Evolutionary conservation across 2,797 vertebrate genomes (phyloP), one percentile per base, ranked within the genome.

Genomic region (Pangasius larnaudii): DNA sequence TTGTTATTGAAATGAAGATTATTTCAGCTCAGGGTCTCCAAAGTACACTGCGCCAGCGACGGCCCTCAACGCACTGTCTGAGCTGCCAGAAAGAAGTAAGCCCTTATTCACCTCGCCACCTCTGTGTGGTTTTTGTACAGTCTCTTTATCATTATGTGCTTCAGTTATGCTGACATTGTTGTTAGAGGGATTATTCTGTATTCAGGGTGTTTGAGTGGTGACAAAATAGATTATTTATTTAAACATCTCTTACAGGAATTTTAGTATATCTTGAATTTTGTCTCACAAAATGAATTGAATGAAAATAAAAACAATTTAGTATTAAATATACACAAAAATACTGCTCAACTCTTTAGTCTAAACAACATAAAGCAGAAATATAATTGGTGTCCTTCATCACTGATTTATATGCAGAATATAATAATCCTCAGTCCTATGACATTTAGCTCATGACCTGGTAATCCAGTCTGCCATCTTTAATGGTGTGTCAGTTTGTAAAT

Each of bases 21-120:
- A 18, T 92, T 91, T 90, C 88, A 95, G 95, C 87, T 92, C 93
- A 79, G 92, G 93, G 36, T 95, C 94, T 87, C 93, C 92, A 61
- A 95, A 95, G 74, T 92, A 91, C 88, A 86, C 85, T 53, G 88
- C 10, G 2, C 61, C 27, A 51, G 59, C 84, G 84, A 90, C 91
- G 39, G 84, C 85, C 69, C 93, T 93, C 65, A 94, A 94, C 90
- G 91, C 90, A 67, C 91, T 94, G 58, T 91, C 92, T 49, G 94
- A 94, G 86, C 89, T 93, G 27, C 92, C 94, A 88, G 93, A 94
- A 53, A 92, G 87, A 91, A 93, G 94, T 94, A 89, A 75, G 58
- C 13, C 49, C 18, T 72, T 77, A 27, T 79, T 49, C 5, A 82
- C 27, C 36, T 82, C 36, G 9, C 33, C 58, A 42, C 8, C 58